Base-by-base conservation (phyloP, 2,797 vertebrate species). In the Pterois miles region DNA sequence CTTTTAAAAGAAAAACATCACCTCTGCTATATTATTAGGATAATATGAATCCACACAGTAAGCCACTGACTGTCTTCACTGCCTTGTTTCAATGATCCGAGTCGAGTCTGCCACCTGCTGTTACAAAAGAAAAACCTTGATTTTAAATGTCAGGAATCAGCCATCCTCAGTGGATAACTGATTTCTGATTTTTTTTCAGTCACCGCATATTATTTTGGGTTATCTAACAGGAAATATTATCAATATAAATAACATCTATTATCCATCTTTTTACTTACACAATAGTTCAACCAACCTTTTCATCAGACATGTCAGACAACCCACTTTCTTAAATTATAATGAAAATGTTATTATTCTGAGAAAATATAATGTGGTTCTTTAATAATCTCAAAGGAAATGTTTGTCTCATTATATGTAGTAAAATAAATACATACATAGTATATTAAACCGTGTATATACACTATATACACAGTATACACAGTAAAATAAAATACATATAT, bases 51-150 rank as follows among this genome's bases (percentile, higher is more conserved):
- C 8, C 8, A 53, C 1, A 31, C 12, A 29, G 8, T 52, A 0
- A 48, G 12, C 29, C 4, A 20, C 12, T 22, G 4, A 34, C 12
- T 43, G 10, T 22, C 20, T 2, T 57, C 27, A 20, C 5, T 40
- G 10, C 6, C 20, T 43, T 57, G 12, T 70, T 74, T 74, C 8
- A 58, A 27, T 43, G 5, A 58, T 53, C 10, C 29, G 5, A 80
- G 25, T 57, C 6, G 16, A 76, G 54, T 69, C 59, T 85, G 80
- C 84, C 78, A 73, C 34, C 83, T 90, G 76, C 81, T 86, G 83
- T 80, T 68, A 31, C 22, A 69, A 43, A 43, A 56, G n/a, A 43
- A 38, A 6, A 29, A 13, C 4, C 2, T 11, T 3, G 0, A 27
- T 22, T 63, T 53, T 67, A 18, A n/a, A 20, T 13, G 18, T 27